Base-by-base conservation (phyloP, 2,797 vertebrate species). In the Picus viridis region DNA sequence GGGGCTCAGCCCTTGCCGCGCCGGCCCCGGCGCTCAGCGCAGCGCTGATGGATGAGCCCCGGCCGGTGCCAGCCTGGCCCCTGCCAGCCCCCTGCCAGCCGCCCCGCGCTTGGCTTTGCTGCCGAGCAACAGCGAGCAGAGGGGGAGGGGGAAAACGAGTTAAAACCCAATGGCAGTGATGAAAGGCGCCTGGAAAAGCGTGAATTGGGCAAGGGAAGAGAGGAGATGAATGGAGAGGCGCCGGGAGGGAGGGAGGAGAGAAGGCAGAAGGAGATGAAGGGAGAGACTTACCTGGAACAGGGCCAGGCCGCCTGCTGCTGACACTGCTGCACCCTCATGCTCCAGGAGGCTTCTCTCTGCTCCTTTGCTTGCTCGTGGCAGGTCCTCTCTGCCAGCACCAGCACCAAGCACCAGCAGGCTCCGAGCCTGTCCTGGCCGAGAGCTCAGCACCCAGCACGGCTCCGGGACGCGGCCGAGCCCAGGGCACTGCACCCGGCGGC, bases 101-200 rank as follows among this genome's bases (percentile, higher is more conserved):
- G 61, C 81, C 72, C 64, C 59, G 24, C 78, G 62, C 1, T 3
- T 79, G 76, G 89, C 94, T 77, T 58, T 13, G 10, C 64, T 1
- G 8, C 0, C 8, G 78, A 87, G 83, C 94, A 83, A 95, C 83
- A 34, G 81, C 2, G 0, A 78, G 86, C 0, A 0, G 51, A 23
- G 47, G 20, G 47, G 20, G 11, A 23, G 47, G 22, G 49, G 22
- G 47, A 10, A 49, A 12, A 43, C 14, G 39, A 12, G 16, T 43
- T 43, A 43, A n/a, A 86, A 63, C 58, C 45, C 72, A 54, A 62
- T 63, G 70, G 67, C 83, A 86, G 87, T 90, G 91, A 90, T 93
- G 74, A 81, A 94, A 86, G 22, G 79, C 1, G 0, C 65, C 45
- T 59, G 67, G 34, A 27, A 88, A 75, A 88, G 29, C 0, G 0